A percentile compares a stretch with the other conserved stretches of the same genome.
Evolutionary conservation across 1,140 invertebrate species (phyloP).

Genomic region (Arctopsyche grandis): DNA sequence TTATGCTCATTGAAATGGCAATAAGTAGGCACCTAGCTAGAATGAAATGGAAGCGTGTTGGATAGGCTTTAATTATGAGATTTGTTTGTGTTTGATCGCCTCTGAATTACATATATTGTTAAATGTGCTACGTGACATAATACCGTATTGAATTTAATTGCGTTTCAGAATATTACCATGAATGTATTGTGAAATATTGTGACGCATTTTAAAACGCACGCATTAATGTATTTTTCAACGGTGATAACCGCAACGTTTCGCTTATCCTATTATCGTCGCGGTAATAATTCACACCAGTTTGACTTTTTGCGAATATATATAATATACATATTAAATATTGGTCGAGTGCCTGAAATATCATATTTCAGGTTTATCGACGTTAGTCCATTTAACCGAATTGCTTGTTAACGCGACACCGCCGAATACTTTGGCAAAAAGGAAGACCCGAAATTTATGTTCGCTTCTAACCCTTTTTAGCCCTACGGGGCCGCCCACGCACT

Average conservation of each 20-base stretch:
- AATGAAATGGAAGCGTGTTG: too few relatives aligned
- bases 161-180: too few relatives aligned
- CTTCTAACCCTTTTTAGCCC: slow-evolving; percentile 37
- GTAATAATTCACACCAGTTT: background rate
- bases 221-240: too few relatives aligned
- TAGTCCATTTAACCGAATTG: slow-evolving; percentile 33
- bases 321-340: background rate
- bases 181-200: too few relatives aligned
- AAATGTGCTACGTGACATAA: background rate
- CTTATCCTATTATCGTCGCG: background rate
- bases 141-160: background rate
- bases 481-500: background rate
- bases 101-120: too few relatives aligned
- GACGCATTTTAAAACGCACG: too few relatives aligned
- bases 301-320: slow-evolving; percentile 6
- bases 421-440: slow-evolving; percentile 18
- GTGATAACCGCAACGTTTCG: background rate
- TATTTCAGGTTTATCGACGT: slow-evolving; percentile 40
- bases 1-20: too few relatives aligned
- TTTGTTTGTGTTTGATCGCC: too few relatives aligned
- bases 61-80: too few relatives aligned
- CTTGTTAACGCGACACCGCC: slow-evolving; percentile 38
- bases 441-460: slow-evolving; percentile 33
- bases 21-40: too few relatives aligned
- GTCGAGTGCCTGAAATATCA: slow-evolving; percentile 6